phyloP scores from a whole-genome alignment of 2,888 invertebrate genomes.

The Alcis repandata region DNA sequence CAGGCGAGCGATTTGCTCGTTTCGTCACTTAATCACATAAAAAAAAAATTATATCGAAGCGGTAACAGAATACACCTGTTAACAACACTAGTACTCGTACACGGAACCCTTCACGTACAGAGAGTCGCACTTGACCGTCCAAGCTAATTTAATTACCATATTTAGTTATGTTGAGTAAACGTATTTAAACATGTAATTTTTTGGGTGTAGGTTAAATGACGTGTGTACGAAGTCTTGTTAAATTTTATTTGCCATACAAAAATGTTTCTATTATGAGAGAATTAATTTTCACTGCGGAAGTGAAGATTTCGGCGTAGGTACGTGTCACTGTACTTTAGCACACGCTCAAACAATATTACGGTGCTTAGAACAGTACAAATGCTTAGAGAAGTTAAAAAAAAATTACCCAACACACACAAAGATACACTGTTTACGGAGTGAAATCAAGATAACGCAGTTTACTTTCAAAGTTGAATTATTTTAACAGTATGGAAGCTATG shows the following conservation, averaged over 20 bases:
- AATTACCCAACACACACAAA: too few relatives aligned
- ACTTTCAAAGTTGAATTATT: too few relatives aligned
- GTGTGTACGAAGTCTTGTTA: constrained; percentile 69
- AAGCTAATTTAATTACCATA: constrained; percentile 70
- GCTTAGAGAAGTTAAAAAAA: too few relatives aligned
- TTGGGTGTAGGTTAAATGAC: constrained; percentile 73
- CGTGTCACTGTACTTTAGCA: constrained; percentile 40
- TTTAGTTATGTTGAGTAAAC: constrained; percentile 70
- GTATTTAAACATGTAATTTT: constrained; percentile 70
- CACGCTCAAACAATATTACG: constrained; percentile 14
- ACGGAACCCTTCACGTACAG: constrained; percentile 51
- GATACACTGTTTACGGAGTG: too few relatives aligned
- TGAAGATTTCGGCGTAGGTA: constrained; percentile 41
- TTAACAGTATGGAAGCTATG: too few relatives aligned
- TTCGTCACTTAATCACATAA: too few relatives aligned
- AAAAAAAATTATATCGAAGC: background rate
- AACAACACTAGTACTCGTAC: constrained; percentile 7
- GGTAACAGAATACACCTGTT: background rate
- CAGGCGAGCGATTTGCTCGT: too few relatives aligned
- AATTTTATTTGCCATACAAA: constrained; percentile 68
- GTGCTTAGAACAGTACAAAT: constrained; percentile 9
- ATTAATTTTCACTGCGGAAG: constrained; percentile 54
- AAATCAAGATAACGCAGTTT: too few relatives aligned
- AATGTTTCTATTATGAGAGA: constrained; percentile 47
- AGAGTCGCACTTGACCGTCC: constrained; percentile 55